phyloP scores from a whole-genome alignment of 37 sponge, comb jelly and placozoan species.

The Axinella damicornis region DNA sequence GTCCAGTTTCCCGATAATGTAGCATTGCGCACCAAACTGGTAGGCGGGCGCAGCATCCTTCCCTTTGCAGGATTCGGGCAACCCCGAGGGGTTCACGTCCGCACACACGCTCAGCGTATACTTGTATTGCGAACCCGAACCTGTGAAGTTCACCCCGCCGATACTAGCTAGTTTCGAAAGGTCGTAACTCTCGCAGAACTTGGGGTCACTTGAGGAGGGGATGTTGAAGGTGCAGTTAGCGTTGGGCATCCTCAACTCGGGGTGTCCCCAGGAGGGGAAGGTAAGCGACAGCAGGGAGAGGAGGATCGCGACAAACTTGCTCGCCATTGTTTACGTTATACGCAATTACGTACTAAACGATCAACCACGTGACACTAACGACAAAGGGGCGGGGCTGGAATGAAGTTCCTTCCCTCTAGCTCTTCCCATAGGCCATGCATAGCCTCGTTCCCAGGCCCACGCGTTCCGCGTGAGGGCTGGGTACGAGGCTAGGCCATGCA shows the following conservation, averaged over 20 bases:
- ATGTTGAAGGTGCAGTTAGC: slow-evolving; percentile 40
- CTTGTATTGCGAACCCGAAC: slow-evolving; percentile 2
- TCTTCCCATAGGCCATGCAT: too few relatives aligned
- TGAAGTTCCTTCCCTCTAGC: too few relatives aligned
- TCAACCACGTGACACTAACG: too few relatives aligned
- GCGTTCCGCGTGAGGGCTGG: too few relatives aligned
- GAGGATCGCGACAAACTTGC: too few relatives aligned
- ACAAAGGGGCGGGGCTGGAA: too few relatives aligned
- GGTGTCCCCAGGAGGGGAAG: background rate
- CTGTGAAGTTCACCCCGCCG: background rate
- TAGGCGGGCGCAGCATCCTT: slow-evolving; percentile 24
- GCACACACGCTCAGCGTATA: slow-evolving; percentile 47
- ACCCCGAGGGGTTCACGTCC: slow-evolving; percentile 13
- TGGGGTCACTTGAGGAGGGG: slow-evolving; percentile 25
- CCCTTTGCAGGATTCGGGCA: slow-evolving; percentile 34
- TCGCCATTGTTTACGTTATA: too few relatives aligned
- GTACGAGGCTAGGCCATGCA: too few relatives aligned
- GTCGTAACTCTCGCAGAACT: slow-evolving; percentile 44
- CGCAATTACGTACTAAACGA: too few relatives aligned
- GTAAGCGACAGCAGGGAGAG: too few relatives aligned
- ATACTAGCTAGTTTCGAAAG: slow-evolving; percentile 4
- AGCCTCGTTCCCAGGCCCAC: too few relatives aligned
- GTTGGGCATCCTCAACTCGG: background rate
- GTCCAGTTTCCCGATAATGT: slow-evolving; percentile 35
- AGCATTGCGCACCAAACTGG: slow-evolving; percentile 31